phyloP scores from a whole-genome alignment of 2,113 vertebrate species.

The Corythoichthys intestinalis region DNA sequence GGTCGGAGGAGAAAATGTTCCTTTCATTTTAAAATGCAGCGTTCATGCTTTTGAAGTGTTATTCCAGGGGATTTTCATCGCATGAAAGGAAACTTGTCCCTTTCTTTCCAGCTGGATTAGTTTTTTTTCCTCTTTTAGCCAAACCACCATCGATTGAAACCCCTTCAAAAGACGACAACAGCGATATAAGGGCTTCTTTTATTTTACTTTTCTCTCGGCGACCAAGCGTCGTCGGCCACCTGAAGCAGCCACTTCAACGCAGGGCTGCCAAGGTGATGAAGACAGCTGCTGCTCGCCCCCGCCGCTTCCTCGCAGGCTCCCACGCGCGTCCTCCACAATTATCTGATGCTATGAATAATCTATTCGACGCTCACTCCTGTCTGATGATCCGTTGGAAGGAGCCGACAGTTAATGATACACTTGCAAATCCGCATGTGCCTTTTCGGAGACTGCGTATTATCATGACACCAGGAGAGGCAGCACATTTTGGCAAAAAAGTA shows the following conservation, averaged over 20 bases:
- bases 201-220: neutral
- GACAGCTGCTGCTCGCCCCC: conserved; percentile 38
- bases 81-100: neutral
- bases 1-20: conserved; percentile 1
- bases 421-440: conserved; percentile 41
- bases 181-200: neutral
- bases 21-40: neutral
- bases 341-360: conserved; percentile 60
- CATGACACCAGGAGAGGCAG: neutral
- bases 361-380: conserved; percentile 55
- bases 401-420: conserved; percentile 59
- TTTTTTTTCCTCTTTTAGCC: neutral
- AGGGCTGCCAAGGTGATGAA: conserved; percentile 42
- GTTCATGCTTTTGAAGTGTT: conserved; percentile 3
- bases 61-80: neutral
- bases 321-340: conserved; percentile 62
- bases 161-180: neutral
- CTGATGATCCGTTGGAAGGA: conserved; percentile 55
- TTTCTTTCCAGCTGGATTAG: neutral
- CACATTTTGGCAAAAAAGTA: neutral
- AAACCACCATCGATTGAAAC: neutral
- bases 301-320: conserved; percentile 48
- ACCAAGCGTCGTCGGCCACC: conserved; percentile 10
- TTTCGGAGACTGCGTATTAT: neutral
- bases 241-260: conserved; percentile 5